phyloP scores from a whole-genome alignment of 2,888 invertebrate genomes.

The Torymus auratus region DNA sequence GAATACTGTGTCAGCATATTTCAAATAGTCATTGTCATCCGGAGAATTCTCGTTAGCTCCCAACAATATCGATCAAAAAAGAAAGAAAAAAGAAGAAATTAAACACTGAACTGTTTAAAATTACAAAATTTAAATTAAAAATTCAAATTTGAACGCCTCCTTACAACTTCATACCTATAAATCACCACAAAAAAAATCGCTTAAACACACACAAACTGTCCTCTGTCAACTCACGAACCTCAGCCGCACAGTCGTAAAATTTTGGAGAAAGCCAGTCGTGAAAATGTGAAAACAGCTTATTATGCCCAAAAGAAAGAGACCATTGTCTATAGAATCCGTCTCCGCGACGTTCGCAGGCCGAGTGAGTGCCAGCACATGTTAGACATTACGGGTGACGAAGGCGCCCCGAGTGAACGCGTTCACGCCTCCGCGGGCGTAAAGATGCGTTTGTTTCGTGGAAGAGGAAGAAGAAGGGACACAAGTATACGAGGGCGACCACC shows the following conservation, averaged over 20 bases:
- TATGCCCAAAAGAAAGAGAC: no score
- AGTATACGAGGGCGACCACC: constrained; percentile 57
- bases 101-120: no score
- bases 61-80: not conserved
- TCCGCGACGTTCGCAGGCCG: not conserved
- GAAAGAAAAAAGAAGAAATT: not conserved
- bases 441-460: constrained; percentile 53
- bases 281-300: not conserved
- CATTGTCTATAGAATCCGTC: no score
- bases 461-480: not conserved
- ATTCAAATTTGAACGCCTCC: no score
- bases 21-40: no score
- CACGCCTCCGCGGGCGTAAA: not conserved
- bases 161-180: no score
- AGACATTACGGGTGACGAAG: constrained; percentile 11
- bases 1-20: no score
- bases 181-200: no score
- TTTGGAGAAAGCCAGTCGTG: constrained; percentile 32
- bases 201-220: no score
- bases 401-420: not conserved
- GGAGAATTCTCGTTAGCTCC: not conserved
- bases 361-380: constrained; percentile 27
- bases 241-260: no score
- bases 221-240: no score
- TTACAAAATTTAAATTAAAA: no score